Evolutionary conservation across 2,797 vertebrate genomes (phyloP).

Genomic region (Eulemur albifrons): DNA sequence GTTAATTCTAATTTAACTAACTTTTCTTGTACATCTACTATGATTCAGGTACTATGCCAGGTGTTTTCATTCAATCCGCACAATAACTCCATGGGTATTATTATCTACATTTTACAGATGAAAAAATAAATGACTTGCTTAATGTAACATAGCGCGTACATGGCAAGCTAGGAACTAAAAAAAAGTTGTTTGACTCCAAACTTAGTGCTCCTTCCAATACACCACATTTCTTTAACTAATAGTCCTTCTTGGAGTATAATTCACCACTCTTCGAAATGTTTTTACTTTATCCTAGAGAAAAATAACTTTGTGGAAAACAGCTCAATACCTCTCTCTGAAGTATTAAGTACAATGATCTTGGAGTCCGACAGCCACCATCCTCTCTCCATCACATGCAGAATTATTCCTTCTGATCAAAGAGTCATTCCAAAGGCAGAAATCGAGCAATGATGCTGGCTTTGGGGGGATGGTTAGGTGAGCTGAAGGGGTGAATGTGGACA

Average conservation of each 20-base stretch:
- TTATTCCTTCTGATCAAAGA: background rate
- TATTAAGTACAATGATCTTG: background rate
- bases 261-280: background rate
- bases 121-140: background rate
- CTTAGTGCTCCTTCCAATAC: background rate
- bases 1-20: background rate
- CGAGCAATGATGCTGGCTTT: background rate
- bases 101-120: background rate
- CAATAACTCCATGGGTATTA: background rate
- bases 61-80: background rate
- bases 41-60: background rate
- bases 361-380: background rate
- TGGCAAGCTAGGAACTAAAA: background rate
- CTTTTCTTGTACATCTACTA: background rate
- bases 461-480: background rate
- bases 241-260: background rate
- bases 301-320: conserved; percentile 19
- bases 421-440: background rate
- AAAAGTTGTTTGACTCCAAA: background rate
- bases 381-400: background rate
- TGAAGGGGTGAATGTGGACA: background rate
- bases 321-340: background rate
- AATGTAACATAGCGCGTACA: background rate
- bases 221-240: background rate
- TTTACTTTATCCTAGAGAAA: background rate